A percentile compares a stretch with the other conserved stretches of the same genome.
These are phyloP conservation scores for Onychostoma macrolepis DNA, from an alignment of 2,113 vertebrate genomes.

Conservation along the genomic window DNA sequence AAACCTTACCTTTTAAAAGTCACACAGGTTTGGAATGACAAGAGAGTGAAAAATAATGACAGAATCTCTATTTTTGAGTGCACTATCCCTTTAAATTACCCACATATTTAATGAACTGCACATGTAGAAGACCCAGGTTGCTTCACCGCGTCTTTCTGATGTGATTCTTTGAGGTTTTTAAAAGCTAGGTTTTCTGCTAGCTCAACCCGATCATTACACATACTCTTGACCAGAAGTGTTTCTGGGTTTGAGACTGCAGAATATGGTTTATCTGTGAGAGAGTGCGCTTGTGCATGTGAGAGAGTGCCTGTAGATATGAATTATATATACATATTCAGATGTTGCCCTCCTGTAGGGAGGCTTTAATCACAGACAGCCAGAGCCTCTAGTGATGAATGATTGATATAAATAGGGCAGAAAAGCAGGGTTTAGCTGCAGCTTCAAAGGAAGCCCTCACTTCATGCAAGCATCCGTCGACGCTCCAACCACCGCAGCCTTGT, in stretches of 20 bases:
- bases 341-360: constrained; percentile 71
- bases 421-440: constrained; percentile 69
- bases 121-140: neutral
- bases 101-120: neutral
- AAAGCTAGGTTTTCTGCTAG: constrained; percentile 18
- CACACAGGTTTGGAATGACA: neutral
- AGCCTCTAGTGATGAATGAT: constrained; percentile 79
- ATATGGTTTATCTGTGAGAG: constrained; percentile 34
- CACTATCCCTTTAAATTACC: neutral
- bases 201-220: constrained; percentile 33
- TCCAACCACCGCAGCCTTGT: constrained; percentile 56
- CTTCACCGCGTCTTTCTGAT: neutral
- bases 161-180: constrained; percentile 28
- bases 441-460: constrained; percentile 72
- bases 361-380: constrained; percentile 80
- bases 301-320: constrained; percentile 69
- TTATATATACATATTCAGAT: constrained; percentile 79
- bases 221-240: constrained; percentile 46
- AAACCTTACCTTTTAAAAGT: neutral
- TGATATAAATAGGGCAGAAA: constrained; percentile 80
- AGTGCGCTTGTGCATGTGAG: constrained; percentile 45
- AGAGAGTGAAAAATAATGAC: neutral
- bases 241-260: constrained; percentile 23
- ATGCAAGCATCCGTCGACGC: constrained; percentile 65
- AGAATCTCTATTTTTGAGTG: neutral